These are phyloP conservation scores for Clepsis dumicolana DNA, from an alignment of 2,888 invertebrate species.

Conservation along the genomic window DNA sequence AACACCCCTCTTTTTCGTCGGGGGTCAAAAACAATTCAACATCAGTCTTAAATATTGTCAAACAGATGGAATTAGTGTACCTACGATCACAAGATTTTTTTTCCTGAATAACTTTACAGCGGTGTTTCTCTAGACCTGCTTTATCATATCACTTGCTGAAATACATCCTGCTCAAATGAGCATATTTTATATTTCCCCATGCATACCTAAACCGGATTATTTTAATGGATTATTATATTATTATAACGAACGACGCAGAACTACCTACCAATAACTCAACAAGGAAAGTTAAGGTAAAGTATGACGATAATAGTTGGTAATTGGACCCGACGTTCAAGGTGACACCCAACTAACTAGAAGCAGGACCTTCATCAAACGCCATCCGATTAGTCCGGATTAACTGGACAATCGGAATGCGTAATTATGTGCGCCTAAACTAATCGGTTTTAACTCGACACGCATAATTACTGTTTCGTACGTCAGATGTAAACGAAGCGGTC, in stretches of 20 bases:
- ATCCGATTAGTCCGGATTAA: constrained; percentile 78
- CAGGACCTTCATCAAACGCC: constrained; percentile 76
- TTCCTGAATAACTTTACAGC: too few relatives aligned
- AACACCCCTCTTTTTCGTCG: too few relatives aligned
- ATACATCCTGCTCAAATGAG: too few relatives aligned
- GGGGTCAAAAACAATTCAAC: too few relatives aligned
- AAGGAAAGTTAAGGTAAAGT: constrained; percentile 11
- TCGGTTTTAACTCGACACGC: constrained; percentile 40
- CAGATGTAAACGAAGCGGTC: constrained; percentile 32
- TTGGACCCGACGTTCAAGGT: constrained; percentile 35
- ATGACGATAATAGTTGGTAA: constrained; percentile 30
- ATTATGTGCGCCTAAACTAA: constrained; percentile 68
- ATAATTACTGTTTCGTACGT: constrained; percentile 31
- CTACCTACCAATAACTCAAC: neutral
- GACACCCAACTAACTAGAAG: constrained; percentile 34
- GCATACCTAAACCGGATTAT: too few relatives aligned
- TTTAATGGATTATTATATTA: neutral
- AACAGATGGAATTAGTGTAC: too few relatives aligned
- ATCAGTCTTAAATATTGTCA: too few relatives aligned
- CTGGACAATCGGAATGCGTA: constrained; percentile 83
- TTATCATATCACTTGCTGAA: too few relatives aligned
- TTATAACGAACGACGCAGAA: neutral
- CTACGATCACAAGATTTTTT: too few relatives aligned
- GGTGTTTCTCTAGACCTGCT: too few relatives aligned
- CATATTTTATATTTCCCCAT: too few relatives aligned